Base-by-base conservation (phyloP, 37 sponge, comb jelly and placozoan genomes). In the Petrosia ficiformis region DNA sequence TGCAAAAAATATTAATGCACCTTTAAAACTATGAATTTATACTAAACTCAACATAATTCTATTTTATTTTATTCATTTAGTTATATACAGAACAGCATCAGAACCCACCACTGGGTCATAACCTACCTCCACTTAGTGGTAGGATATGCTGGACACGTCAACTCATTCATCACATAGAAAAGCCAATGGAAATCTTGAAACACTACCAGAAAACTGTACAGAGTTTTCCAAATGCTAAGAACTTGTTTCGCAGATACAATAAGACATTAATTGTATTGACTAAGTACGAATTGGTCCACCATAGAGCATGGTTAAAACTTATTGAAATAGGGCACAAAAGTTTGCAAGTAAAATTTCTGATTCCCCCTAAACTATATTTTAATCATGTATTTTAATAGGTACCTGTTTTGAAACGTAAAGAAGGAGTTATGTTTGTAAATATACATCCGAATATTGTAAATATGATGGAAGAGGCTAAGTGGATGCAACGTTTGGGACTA, bases 261-360 rank as follows among this genome's bases (percentile, higher is more conserved):
- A 80, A 74, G 42, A 69, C 91, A 70, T 96, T 96, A 32, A 66
- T 82, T 11, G 80, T 89, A 19, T 83, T 98, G 65, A 71, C 89
- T 1, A 91, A 95, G 65, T 98, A 89, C 85, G 99, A 98, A 63
- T 52, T 98, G 56, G 39, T 90, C 26, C 95, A 95, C 73, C 87
- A 92, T 79, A 80, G 74, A 57, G 86, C 83, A 43, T 97, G 98
- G 98, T 29, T 82, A 3, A 68, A 86, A 66, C 29, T 83, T 6
- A 37, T 89, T 6, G 71, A 83, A 14, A 21, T 58, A 24, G 57
- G 66, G 30, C 61, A 74, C 25, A 74, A 73, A n/a, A 68, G 59
- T n/a, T 61, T 89, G 34, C 79, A 85, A 72, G 85, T 85, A 24
- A 56, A 56, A 29, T 26, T 41, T n/a, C n/a, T 64, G 28, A 22